phyloP scores from a whole-genome alignment of 2,797 vertebrate species.

The Sebastes melanostomus region DNA sequence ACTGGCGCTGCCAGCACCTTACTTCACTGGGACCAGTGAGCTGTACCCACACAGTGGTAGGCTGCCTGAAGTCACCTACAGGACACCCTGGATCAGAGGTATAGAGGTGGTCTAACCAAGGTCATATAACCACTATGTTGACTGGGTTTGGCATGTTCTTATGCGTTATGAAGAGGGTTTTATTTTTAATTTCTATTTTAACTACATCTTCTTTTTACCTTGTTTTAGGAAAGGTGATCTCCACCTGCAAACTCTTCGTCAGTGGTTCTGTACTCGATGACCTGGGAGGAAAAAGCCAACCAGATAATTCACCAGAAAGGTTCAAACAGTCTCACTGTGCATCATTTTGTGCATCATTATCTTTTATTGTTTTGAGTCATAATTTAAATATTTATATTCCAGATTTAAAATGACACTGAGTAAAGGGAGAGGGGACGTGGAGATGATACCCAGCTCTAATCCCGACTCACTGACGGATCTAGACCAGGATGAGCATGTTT shows the following conservation, averaged over 20 bases:
- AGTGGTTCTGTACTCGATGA: slow-evolving; percentile 66
- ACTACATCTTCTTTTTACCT: not conserved
- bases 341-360: not conserved
- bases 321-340: slow-evolving; percentile 23
- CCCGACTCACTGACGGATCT: slow-evolving; percentile 60
- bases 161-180: too few relatives aligned
- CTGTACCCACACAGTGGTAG: slow-evolving; percentile 66
- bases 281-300: slow-evolving; percentile 33
- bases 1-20: slow-evolving; percentile 75
- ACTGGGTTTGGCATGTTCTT: not conserved
- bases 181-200: too few relatives aligned
- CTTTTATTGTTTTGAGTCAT: not conserved
- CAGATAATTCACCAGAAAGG: slow-evolving; percentile 69
- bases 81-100: slow-evolving; percentile 81
- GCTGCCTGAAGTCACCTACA: slow-evolving; percentile 69
- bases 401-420: slow-evolving; percentile 58
- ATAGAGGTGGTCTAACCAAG: accelerated
- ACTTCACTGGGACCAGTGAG: slow-evolving; percentile 45
- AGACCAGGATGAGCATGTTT: slow-evolving; percentile 32
- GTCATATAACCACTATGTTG: not conserved
- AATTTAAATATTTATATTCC: not conserved
- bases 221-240: slow-evolving; percentile 66
- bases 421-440: slow-evolving; percentile 7
- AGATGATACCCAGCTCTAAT: slow-evolving; percentile 73
- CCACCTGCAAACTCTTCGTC: slow-evolving; percentile 62